phyloP scores from a whole-genome alignment of 2,888 invertebrate species.

The Eurois occulta region DNA sequence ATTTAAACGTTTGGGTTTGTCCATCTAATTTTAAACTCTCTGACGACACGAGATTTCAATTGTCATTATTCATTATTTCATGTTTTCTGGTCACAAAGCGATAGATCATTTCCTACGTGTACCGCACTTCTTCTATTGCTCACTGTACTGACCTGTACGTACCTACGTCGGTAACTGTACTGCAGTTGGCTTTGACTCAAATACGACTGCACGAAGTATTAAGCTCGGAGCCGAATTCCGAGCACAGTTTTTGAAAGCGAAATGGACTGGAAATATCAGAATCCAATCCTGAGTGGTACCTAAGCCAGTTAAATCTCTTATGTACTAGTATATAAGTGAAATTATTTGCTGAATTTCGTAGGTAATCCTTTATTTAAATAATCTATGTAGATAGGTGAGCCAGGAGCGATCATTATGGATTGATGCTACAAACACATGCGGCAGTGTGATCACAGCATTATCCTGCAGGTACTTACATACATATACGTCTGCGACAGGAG shows the following conservation, averaged over 20 bases:
- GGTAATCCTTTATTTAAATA: not conserved
- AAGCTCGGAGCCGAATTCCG: constrained; percentile 13
- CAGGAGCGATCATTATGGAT: not conserved
- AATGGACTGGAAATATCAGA: constrained; percentile 26
- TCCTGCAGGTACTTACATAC: not conserved
- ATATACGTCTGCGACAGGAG: constrained; percentile 5
- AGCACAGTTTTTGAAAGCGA: constrained; percentile 28
- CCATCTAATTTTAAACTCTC: not conserved
- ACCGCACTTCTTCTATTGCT: not conserved
- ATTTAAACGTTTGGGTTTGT: not conserved
- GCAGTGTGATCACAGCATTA: not conserved
- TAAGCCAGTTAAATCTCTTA: constrained; percentile 2
- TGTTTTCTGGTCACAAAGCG: not conserved
- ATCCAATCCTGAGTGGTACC: not conserved
- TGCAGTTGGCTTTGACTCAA: constrained; percentile 50
- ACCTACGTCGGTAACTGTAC: not conserved
- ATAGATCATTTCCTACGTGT: not conserved
- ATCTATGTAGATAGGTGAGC: not conserved
- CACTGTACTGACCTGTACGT: not conserved
- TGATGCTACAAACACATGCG: not conserved
- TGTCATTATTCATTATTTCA: not conserved
- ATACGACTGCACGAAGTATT: constrained; percentile 13
- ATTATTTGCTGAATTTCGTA: not conserved
- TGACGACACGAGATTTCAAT: not conserved
- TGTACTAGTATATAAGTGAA: not conserved